A percentile compares a stretch with the other conserved stretches of the same genome.
Conservation (phyloP, 37 sponge, comb jelly and placozoan species). For the Axinella damicornis region DNA sequence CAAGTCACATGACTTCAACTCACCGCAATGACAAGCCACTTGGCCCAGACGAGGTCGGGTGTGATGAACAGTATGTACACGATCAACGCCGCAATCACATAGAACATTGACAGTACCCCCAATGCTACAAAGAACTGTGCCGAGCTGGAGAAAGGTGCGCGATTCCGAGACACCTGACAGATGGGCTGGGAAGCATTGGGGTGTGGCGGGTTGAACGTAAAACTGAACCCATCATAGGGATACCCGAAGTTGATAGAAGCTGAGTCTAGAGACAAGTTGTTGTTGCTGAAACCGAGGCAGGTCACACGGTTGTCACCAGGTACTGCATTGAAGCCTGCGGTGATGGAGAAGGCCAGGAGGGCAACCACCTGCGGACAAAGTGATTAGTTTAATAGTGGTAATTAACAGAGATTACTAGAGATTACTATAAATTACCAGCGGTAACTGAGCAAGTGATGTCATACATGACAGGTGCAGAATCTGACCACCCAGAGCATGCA, state of each 20-base stretch:
- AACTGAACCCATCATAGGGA: not conserved
- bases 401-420: too few species aligned
- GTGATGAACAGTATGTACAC: slow-evolving; percentile 71
- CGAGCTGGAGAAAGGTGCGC: slow-evolving; percentile 17
- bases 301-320: not conserved
- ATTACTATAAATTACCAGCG: too few species aligned
- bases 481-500: too few species aligned
- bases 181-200: not conserved
- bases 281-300: not conserved
- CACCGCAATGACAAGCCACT: slow-evolving; percentile 49
- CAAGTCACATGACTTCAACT: not conserved
- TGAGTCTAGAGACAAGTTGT: not conserved
- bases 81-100: slow-evolving; percentile 33
- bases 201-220: not conserved
- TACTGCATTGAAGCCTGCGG: slow-evolving; percentile 61
- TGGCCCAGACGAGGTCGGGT: slow-evolving; percentile 27
- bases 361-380: slow-evolving; percentile 58
- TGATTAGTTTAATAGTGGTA: too few species aligned
- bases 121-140: slow-evolving; percentile 78
- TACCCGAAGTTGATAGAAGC: slow-evolving; percentile 25
- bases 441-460: too few species aligned
- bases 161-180: not conserved
- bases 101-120: slow-evolving; percentile 78
- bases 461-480: too few species aligned
- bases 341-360: slow-evolving; percentile 67